Conservation (phyloP, 2,888 invertebrate genomes). For the Hololepta plana region DNA sequence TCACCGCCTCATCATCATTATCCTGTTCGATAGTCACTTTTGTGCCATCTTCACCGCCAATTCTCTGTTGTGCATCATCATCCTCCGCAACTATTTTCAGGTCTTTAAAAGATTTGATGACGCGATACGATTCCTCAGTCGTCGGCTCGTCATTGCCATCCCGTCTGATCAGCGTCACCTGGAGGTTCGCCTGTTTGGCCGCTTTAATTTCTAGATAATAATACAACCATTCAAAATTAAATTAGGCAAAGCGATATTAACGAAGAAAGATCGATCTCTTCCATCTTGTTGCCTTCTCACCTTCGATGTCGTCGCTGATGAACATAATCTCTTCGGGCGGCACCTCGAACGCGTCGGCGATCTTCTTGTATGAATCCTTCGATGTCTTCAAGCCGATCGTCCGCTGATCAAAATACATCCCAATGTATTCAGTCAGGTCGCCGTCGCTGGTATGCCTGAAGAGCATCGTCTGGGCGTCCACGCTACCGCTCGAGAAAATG, state of each 20-base stretch:
- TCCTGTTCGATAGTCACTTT: too few species aligned
- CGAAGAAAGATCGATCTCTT: too few species aligned
- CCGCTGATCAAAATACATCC: constrained; percentile 73
- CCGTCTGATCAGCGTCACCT: constrained; percentile 49
- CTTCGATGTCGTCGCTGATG: constrained; percentile 69
- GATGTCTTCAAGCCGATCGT: constrained; percentile 68
- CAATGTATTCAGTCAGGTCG: constrained; percentile 52
- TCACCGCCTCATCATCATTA: too few species aligned
- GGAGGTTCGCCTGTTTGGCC: constrained; percentile 55
- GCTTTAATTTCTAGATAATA: constrained; percentile 60
- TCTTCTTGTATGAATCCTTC: constrained; percentile 56
- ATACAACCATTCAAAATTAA: constrained; percentile 5
- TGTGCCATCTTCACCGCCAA: too few species aligned
- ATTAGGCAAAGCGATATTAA: constrained; percentile 1
- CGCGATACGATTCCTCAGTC: too few species aligned
- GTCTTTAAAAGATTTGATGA: constrained; percentile 6
- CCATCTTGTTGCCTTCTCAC: too few species aligned
- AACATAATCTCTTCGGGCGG: constrained; percentile 57
- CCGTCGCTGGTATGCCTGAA: constrained; percentile 63
- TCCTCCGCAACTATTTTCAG: too few species aligned
- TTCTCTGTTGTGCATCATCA: too few species aligned
- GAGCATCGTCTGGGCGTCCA: constrained; percentile 75
- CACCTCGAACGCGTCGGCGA: constrained; percentile 45
- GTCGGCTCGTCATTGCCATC: constrained; percentile 60
- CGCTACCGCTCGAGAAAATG: constrained; percentile 84